A percentile compares a stretch with the other conserved stretches of the same genome.
Conservation (phyloP, 2,797 vertebrate genomes). For the Coregonus sp. region DNA sequence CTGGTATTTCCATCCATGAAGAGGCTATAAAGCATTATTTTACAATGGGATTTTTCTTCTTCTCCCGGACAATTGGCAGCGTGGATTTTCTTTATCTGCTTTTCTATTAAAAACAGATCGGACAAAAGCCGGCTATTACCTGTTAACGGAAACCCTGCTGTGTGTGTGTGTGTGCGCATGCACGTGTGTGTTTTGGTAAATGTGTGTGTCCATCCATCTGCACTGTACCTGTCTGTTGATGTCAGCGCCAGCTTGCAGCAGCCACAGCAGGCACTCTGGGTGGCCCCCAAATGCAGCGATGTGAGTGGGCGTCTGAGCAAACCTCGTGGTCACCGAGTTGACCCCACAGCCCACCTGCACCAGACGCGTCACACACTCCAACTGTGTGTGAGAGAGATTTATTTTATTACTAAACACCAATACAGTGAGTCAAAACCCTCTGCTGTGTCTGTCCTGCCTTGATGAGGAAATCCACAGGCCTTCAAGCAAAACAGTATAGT, state of each 20-base stretch:
- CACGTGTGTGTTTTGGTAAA: too few relatives aligned
- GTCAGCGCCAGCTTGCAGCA: constrained; percentile 95
- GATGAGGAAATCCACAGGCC: not conserved
- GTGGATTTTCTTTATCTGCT: too few relatives aligned
- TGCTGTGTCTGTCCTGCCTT: not conserved
- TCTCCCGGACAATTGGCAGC: too few relatives aligned
- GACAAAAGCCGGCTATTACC: too few relatives aligned
- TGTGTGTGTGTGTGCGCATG: too few relatives aligned
- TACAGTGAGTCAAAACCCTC: not conserved
- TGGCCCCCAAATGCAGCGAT: constrained; percentile 97
- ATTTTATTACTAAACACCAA: not conserved
- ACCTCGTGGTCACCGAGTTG: constrained; percentile 89
- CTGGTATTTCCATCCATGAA: too few relatives aligned
- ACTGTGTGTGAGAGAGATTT: constrained; percentile 65
- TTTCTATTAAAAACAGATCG: too few relatives aligned
- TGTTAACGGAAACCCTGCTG: too few relatives aligned
- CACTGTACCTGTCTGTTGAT: constrained; percentile 91
- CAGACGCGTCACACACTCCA: constrained; percentile 94
- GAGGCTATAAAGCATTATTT: too few relatives aligned
- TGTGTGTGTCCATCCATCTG: not conserved
- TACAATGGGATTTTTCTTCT: too few relatives aligned
- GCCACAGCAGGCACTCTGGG: constrained; percentile 94
- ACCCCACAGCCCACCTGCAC: constrained; percentile 91
- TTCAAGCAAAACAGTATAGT: too few relatives aligned
- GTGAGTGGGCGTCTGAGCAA: constrained; percentile 97